Base-by-base conservation (phyloP, 2,113 vertebrate species). In the Prietella phreatophila region DNA sequence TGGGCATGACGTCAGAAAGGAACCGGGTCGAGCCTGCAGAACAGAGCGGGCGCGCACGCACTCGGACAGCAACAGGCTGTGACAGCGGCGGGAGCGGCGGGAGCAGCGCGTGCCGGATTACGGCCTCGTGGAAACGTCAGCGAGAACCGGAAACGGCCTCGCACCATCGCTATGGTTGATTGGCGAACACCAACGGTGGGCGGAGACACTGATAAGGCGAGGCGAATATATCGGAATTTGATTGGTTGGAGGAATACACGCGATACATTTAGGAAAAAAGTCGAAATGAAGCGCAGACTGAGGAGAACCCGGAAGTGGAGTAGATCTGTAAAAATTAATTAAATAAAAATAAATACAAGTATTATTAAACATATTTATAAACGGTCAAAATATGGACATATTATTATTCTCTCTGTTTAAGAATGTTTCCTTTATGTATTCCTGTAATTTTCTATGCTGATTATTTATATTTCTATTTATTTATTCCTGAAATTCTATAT, bases 1-100 rank as follows among this genome's bases (percentile, higher is more conserved):
- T 92, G 56, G 94, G 94, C 95, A 96, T 95, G 80, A 4, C 93
- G 86, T 90, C 88, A 90, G 27, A 75, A 39, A 42, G 15, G 39
- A 56, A 60, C 14, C 47, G 50, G 33, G 7, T 42, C 33, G 20
- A 36, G 36, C 15, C 71, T 73, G 71, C 42, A 8, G 36, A 42
- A 22, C 73, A 50, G 73, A 76, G 50, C 71, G 13, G n/a, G 19
- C 9, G 71, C 71, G 36, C 71, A 42, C 73, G 42, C 69, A 22
- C 69, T 71, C 33, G 6, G 17, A 27, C 33, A 71, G 33, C 42
- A 5, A 47, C 73, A 50, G 73, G 22, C 39, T 14, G 10, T 76
- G 73, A 76, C 73, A 50, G 71, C 39, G 7, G 20, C 19, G 14
- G 19, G 36, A 50, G 71, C 39, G 7, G 20, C 19, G 14, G 19